phyloP scores from a whole-genome alignment of 2,113 vertebrate species.

The Lophotis ruficrista region DNA sequence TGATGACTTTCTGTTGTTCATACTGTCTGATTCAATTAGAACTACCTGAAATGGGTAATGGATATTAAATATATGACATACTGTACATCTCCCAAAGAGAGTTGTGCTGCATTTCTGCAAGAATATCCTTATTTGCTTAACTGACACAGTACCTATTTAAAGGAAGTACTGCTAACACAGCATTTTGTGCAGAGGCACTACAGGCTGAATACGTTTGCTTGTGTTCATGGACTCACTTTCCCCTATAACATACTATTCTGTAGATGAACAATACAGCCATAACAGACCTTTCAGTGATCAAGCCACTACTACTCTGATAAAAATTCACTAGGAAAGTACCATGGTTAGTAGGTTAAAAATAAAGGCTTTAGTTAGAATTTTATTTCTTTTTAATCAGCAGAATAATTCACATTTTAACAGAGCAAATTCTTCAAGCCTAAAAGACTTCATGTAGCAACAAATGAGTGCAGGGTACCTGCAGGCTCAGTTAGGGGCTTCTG shows the following conservation, averaged over 20 bases:
- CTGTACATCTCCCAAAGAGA: background rate
- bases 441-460: background rate
- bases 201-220: background rate
- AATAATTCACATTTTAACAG: background rate
- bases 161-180: background rate
- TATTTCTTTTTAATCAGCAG: background rate
- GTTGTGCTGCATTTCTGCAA: background rate
- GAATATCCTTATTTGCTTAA: background rate
- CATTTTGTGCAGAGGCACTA: background rate
- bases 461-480: background rate
- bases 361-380: background rate
- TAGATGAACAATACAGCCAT: background rate
- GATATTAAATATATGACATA: background rate
- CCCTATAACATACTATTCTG: background rate
- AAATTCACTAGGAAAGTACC: background rate
- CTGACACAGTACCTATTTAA: background rate
- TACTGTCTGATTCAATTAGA: background rate
- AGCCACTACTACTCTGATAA: background rate
- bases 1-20: conserved; percentile 54
- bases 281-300: background rate
- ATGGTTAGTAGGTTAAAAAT: background rate
- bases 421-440: background rate
- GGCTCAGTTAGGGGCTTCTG: background rate
- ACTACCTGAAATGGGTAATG: background rate
- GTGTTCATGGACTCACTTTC: background rate